These are phyloP conservation scores for Epistrophe eligans DNA, from an alignment of 2,888 invertebrate species.

Conservation along the genomic window DNA sequence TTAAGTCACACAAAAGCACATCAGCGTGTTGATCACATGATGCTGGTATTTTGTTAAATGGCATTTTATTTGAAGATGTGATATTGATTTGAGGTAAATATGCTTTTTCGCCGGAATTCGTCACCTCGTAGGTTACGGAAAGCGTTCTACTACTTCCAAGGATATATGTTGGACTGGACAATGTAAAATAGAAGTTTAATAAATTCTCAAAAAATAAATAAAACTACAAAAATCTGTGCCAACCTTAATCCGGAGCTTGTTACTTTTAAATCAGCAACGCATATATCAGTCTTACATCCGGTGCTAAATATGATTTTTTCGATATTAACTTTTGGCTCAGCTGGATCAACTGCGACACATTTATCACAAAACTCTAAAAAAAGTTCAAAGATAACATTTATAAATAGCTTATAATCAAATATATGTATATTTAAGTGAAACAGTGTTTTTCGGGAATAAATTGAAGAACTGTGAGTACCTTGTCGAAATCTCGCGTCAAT, in stretches of 20 bases:
- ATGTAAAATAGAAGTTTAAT: background rate
- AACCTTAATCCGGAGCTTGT: slow-evolving; percentile 80
- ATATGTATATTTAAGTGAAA: no score
- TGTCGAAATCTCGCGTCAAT: no score
- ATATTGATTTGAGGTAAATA: slow-evolving; percentile 84
- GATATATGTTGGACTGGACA: slow-evolving; percentile 80
- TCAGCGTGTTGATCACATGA: slow-evolving; percentile 79
- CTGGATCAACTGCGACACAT: slow-evolving; percentile 83
- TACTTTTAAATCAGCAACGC: slow-evolving; percentile 82
- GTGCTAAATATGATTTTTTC: slow-evolving; percentile 83
- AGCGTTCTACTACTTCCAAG: slow-evolving; percentile 82
- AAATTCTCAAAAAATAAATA: background rate
- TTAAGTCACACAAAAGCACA: slow-evolving; percentile 81
- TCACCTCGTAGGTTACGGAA: slow-evolving; percentile 81
- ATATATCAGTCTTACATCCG: slow-evolving; percentile 82
- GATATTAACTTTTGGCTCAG: slow-evolving; percentile 79
- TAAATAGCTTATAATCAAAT: background rate
- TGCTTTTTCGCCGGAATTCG: slow-evolving; percentile 84
- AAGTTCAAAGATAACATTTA: background rate
- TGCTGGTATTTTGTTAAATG: slow-evolving; percentile 82
- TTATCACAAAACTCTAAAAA: slow-evolving; percentile 81
- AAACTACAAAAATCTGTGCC: background rate
- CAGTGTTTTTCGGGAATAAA: no score
- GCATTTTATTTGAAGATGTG: slow-evolving; percentile 83
- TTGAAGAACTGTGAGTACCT: no score